Conservation (phyloP, 2,113 vertebrate genomes). For the Aepyceros melampus region DNA sequence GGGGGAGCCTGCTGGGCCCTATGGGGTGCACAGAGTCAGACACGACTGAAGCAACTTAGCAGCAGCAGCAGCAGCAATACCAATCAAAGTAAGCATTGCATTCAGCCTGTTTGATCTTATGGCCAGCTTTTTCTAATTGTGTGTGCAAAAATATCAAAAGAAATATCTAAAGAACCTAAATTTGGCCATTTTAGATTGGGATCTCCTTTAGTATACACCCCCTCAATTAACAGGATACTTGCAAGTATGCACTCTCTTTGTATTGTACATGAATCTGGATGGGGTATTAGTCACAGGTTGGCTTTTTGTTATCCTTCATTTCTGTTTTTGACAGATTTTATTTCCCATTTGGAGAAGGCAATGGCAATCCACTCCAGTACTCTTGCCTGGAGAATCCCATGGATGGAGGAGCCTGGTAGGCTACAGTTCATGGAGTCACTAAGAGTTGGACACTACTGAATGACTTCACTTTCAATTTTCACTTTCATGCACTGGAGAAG, state of each 20-base stretch:
- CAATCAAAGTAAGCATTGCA: not conserved
- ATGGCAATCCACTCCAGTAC: no score
- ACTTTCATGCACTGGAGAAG: no score
- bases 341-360: not conserved
- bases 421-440: no score
- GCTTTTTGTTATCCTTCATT: not conserved
- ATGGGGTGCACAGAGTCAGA: no score
- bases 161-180: not conserved
- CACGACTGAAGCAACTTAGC: no score
- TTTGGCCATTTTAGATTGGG: not conserved
- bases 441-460: no score
- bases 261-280: not conserved
- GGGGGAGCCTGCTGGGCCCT: no score
- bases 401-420: no score
- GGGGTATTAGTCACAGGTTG: not conserved
- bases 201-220: not conserved
- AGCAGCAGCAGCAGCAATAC: no score
- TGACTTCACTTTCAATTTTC: no score
- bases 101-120: not conserved
- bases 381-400: no score
- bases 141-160: not conserved
- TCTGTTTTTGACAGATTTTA: not conserved
- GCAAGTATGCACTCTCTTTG: not conserved
- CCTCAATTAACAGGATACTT: not conserved
- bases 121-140: not conserved